Evolutionary conservation across 2,888 invertebrate genomes (phyloP), one percentile per base, ranked within the genome.

Genomic region (Nowickia ferox): DNA sequence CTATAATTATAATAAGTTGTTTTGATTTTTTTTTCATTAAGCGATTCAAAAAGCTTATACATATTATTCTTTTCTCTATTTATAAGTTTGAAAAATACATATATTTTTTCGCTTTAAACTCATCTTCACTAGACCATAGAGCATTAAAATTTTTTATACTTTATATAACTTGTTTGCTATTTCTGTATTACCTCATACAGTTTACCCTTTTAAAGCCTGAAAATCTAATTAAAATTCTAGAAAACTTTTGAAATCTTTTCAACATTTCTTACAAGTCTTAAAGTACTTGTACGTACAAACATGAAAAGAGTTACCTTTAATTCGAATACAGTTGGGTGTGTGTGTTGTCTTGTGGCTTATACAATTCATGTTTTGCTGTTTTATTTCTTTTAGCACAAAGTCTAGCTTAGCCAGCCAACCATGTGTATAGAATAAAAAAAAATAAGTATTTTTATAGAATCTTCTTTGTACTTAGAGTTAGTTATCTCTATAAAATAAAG

Each of bases 91-190:
- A 55, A 40, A 72, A 53, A 40, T 30, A 9, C 15, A 44, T 44
- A 9, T 17, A 44, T 44, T 53, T 51, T 71, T 61, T 61, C 40
- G 15, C 57, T 77, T 78, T 53, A 76, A 66, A 72, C 59, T 72
- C 87, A 87, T 87, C 85, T 84, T 84, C 87, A 87, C 83, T 85
- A 87, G 88, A 88, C 88, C 88, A 84, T 88, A 80, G 87, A 87
- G 84, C 85, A 68, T 81, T 66, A 63, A 57, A 46, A 40, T 72
- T 84, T 75, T 78, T 72, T 71, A 72, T 83, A 79, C 55, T 87
- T 87, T 82, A 72, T 80, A 86, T 83, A 86, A 86, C 86, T 86
- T 61, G 86, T 86, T 84, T 69, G 61, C 75, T 75, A 48, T 75
- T 71, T 19, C 17, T 48, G 40, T 66, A 78, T 84, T 69, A 68